Percentiles rank a stretch among this genome's conserved stretches.
Evolutionary conservation across 2,113 vertebrate species (phyloP).

Genomic region (Aythya baeri): DNA sequence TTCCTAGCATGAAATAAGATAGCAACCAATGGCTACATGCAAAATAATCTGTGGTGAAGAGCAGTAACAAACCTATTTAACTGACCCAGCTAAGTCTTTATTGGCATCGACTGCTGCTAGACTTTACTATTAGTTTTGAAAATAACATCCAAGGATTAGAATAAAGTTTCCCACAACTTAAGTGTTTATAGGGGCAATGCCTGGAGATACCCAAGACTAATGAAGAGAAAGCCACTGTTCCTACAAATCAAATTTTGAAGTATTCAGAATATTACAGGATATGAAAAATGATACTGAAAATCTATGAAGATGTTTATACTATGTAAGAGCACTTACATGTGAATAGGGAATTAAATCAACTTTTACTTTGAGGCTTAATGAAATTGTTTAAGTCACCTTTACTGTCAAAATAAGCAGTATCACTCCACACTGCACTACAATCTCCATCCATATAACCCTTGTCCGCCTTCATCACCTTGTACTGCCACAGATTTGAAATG

Average conservation of each 20-base stretch:
- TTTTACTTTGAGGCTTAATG: background rate
- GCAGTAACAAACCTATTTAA: background rate
- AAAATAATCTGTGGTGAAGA: background rate
- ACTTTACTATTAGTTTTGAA: background rate
- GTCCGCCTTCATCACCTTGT: background rate
- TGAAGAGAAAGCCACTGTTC: background rate
- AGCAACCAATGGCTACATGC: background rate
- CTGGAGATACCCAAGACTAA: background rate
- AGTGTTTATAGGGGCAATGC: background rate
- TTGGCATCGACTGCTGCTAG: background rate
- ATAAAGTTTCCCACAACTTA: background rate
- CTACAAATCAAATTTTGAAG: background rate
- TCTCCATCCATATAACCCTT: background rate
- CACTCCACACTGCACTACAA: background rate
- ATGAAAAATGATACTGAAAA: background rate
- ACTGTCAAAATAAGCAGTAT: background rate
- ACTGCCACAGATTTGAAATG: background rate
- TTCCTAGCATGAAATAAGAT: background rate
- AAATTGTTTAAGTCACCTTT: background rate
- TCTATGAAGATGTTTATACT: background rate
- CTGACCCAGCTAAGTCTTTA: background rate
- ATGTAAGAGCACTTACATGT: background rate
- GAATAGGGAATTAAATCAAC: background rate
- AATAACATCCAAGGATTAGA: background rate
- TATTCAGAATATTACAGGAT: background rate